These are phyloP conservation scores for Anastatus disparis DNA, from an alignment of 1,140 invertebrate species.

Conservation along the genomic window DNA sequence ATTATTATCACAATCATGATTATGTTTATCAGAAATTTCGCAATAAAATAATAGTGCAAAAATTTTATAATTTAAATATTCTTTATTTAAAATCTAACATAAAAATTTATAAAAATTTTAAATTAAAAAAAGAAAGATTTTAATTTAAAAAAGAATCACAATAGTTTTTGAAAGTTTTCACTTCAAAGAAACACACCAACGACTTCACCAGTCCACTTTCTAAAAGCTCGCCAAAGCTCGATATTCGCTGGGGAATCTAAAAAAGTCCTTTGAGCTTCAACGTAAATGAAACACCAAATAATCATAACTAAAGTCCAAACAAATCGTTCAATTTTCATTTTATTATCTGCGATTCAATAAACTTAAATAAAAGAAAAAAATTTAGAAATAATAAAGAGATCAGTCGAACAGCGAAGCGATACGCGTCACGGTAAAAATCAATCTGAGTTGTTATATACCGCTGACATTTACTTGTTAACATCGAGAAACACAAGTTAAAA, in stretches of 20 bases:
- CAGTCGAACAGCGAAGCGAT: neutral
- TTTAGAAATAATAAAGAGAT: too few species aligned
- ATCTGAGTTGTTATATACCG: constrained; percentile 5
- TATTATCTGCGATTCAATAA: too few species aligned
- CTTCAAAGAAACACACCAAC: constrained; percentile 45
- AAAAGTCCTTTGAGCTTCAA: constrained; percentile 40
- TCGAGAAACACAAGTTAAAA: neutral
- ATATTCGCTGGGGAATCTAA: constrained; percentile 48
- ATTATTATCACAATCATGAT: too few species aligned
- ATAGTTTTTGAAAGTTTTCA: too few species aligned
- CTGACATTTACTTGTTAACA: neutral
- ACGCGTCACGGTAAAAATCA: neutral
- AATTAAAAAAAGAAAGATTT: constrained; percentile 12
- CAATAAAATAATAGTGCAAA: too few species aligned
- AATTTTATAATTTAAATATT: too few species aligned
- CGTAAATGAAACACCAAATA: neutral
- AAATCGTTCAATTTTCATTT: neutral
- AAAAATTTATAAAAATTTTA: neutral
- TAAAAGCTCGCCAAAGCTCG: constrained; percentile 32
- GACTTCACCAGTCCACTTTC: constrained; percentile 36
- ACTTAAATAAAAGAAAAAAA: too few species aligned
- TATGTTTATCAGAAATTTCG: too few species aligned
- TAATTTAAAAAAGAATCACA: too few species aligned
- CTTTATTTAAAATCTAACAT: neutral
- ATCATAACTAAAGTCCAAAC: neutral